Percentiles rank a stretch among this genome's conserved stretches.
Evolutionary conservation across 2,797 vertebrate species (phyloP).

Genomic region (Neosilurus hyrtlii): DNA sequence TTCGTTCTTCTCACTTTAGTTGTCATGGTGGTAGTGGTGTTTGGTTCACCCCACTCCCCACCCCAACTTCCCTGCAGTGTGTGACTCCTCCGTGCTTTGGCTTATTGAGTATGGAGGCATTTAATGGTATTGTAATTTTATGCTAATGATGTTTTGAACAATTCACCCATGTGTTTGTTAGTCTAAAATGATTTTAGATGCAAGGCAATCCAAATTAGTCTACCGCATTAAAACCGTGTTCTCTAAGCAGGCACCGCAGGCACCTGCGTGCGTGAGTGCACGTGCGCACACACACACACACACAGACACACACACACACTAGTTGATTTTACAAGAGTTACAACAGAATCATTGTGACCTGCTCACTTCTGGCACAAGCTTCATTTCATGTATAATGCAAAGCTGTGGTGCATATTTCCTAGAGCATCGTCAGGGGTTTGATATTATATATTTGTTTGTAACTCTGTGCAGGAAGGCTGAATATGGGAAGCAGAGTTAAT

Average conservation of each 20-base stretch:
- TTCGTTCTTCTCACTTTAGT: constrained; percentile 10
- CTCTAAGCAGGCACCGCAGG: constrained; percentile 15
- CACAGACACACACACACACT: constrained; percentile 6
- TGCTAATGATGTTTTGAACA: constrained; percentile 70
- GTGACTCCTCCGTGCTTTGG: constrained; percentile 24
- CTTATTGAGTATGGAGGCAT: constrained; percentile 44
- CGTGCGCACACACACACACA: constrained; percentile 4
- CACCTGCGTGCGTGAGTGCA: background rate
- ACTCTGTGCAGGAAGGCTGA: background rate
- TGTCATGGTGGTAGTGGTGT: background rate
- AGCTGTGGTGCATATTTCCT: background rate
- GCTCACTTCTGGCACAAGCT: constrained; percentile 1
- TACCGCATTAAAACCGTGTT: constrained; percentile 18
- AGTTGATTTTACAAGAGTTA: background rate
- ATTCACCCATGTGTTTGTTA: constrained; percentile 56
- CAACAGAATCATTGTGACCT: background rate
- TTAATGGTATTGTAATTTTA: constrained; percentile 54
- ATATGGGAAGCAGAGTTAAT: background rate
- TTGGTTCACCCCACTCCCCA: too few relatives aligned
- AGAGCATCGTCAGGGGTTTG: background rate
- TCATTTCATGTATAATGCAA: background rate
- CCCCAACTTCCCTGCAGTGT: constrained; percentile 17
- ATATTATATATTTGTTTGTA: background rate
- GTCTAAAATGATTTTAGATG: constrained; percentile 51
- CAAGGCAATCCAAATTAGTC: constrained; percentile 44